Evolutionary conservation across 2,797 vertebrate species (phyloP).

Genomic region (Chaetophractus vellerosus): DNA sequence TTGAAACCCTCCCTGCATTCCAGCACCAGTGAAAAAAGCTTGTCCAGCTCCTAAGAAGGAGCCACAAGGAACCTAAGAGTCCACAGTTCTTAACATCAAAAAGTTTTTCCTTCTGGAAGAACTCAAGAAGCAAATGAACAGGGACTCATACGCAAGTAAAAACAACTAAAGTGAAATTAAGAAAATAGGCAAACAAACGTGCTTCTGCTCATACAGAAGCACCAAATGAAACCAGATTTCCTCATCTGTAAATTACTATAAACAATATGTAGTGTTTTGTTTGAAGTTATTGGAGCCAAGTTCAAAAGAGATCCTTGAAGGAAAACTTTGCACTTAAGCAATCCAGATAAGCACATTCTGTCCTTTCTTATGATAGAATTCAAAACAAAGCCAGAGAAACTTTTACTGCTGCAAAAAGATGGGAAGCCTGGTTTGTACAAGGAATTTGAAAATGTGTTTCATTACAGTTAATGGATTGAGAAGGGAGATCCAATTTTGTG

Average conservation of each 20-base stretch:
- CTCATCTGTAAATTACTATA: slow-evolving; percentile 67
- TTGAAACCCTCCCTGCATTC: neutral
- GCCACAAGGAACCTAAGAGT: neutral
- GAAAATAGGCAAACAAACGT: slow-evolving; percentile 47
- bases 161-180: neutral
- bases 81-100: neutral
- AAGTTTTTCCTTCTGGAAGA: slow-evolving; percentile 25
- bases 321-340: neutral
- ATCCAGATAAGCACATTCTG: slow-evolving; percentile 52
- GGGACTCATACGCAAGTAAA: neutral
- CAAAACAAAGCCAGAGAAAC: slow-evolving; percentile 45
- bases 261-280: slow-evolving; percentile 70
- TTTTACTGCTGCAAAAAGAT: neutral
- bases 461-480: neutral
- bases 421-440: neutral
- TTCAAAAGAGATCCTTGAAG: slow-evolving; percentile 70
- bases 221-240: slow-evolving; percentile 68
- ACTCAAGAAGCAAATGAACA: neutral
- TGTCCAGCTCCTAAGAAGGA: neutral
- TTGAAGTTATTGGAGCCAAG: slow-evolving; percentile 72
- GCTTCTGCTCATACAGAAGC: slow-evolving; percentile 36
- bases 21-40: neutral
- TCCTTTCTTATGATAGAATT: slow-evolving; percentile 58
- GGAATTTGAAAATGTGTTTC: neutral
- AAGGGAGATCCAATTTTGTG: neutral